Conservation (phyloP, 2,113 vertebrate species). For the Chrysochloris asiatica region DNA sequence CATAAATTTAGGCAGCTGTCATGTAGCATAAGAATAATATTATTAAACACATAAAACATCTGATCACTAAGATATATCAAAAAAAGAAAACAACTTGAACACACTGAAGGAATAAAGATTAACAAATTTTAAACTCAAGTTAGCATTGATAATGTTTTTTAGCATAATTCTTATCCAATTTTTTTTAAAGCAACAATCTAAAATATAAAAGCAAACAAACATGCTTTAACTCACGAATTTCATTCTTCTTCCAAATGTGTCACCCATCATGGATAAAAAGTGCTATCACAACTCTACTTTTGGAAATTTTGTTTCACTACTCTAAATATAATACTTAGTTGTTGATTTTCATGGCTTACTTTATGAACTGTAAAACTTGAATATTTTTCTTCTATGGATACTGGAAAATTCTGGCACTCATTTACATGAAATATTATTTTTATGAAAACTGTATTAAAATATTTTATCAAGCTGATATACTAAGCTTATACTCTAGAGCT, state of each 20-base stretch:
- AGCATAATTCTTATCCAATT: conserved; percentile 4
- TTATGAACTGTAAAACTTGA: conserved; percentile 22
- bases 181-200: not conserved
- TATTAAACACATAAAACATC: not conserved
- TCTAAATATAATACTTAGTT: conserved; percentile 44
- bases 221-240: not conserved
- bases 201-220: conserved; percentile 6
- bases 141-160: conserved; percentile 17
- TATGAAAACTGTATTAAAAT: conserved; percentile 46
- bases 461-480: conserved; percentile 35
- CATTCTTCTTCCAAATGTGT: not conserved
- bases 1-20: not conserved
- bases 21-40: not conserved
- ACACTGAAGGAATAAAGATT: not conserved
- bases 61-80: not conserved
- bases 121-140: not conserved
- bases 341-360: not conserved
- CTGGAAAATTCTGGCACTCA: not conserved
- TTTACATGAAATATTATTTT: conserved; percentile 4
- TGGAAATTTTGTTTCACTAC: not conserved
- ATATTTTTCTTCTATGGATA: too few relatives aligned
- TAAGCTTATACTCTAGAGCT: not conserved
- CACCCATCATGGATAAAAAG: not conserved
- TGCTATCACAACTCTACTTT: not conserved
- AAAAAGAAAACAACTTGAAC: conserved; percentile 29